Evolutionary conservation across 2,113 vertebrate species (phyloP).

Genomic region (Lampris incognitus): DNA sequence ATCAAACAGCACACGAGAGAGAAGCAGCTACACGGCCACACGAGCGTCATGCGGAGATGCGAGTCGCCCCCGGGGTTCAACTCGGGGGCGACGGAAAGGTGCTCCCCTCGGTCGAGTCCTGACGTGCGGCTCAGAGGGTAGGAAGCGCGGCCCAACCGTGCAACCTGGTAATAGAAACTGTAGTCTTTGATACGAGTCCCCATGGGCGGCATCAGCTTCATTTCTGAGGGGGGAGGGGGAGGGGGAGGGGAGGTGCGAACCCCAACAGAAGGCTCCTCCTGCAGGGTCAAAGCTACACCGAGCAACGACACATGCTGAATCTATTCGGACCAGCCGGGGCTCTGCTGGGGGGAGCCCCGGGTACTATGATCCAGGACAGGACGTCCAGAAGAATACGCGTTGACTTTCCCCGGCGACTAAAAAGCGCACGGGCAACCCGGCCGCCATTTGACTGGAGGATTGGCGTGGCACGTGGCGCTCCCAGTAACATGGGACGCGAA

Average conservation of each 20-base stretch:
- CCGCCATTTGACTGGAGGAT: constrained; percentile 11
- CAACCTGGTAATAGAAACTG: constrained; percentile 60
- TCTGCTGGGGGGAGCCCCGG: constrained; percentile 39
- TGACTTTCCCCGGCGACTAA: constrained; percentile 49
- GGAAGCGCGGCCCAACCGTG: constrained; percentile 44
- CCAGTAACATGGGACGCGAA: too few relatives aligned
- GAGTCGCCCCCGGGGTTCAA: too few relatives aligned
- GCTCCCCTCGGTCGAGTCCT: constrained; percentile 47
- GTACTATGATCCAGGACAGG: constrained; percentile 40
- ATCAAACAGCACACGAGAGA: constrained; percentile 39
- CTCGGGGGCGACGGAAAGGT: too few relatives aligned
- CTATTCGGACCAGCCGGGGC: constrained; percentile 67
- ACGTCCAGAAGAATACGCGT: constrained; percentile 49
- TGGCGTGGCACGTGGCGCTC: too few relatives aligned
- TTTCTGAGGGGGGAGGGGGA: constrained; percentile 18
- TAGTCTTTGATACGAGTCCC: constrained; percentile 73
- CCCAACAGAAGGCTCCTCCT: constrained; percentile 61
- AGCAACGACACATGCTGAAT: constrained; percentile 68
- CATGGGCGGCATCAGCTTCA: constrained; percentile 54
- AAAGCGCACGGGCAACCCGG: constrained; percentile 30
- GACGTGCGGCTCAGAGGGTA: constrained; percentile 41
- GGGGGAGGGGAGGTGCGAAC: constrained; percentile 49
- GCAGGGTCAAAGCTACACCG: constrained; percentile 65
- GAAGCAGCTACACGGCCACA: constrained; percentile 16
- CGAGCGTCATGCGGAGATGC: constrained; percentile 30